Conservation (phyloP, 1,140 invertebrate species). For the Ephestia elutella region DNA sequence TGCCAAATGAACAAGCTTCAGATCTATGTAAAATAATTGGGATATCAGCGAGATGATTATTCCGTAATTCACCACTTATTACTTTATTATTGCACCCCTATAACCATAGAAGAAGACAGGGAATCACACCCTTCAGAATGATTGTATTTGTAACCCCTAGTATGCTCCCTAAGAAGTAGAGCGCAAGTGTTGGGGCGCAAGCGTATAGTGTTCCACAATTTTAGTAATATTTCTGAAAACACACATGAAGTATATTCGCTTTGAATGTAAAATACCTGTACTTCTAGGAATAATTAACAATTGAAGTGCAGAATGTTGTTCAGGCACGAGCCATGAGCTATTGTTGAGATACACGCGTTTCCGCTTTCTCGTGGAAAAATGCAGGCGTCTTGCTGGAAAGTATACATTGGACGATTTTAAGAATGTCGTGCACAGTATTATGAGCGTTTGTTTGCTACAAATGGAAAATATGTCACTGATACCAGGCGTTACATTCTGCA, state of each 20-base stretch:
- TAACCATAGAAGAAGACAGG: no score
- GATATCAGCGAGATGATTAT: no score
- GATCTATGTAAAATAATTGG: no score
- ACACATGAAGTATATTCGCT: not conserved
- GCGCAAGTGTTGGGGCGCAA: no score
- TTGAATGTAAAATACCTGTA: constrained; percentile 17
- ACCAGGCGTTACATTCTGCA: not conserved
- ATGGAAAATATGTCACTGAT: not conserved
- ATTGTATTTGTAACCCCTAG: constrained; percentile 37
- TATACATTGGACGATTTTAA: constrained; percentile 52
- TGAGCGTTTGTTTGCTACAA: not conserved
- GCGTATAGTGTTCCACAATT: no score
- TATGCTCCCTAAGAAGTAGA: no score
- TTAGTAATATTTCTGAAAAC: not conserved
- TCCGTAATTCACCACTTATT: not conserved
- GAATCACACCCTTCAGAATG: constrained; percentile 4
- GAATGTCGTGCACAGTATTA: constrained; percentile 25
- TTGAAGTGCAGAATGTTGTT: constrained; percentile 53
- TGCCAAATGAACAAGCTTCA: no score
- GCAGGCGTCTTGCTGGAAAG: constrained; percentile 65
- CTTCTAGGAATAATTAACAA: constrained; percentile 66
- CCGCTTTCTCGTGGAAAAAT: constrained; percentile 73
- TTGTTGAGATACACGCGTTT: constrained; percentile 67
- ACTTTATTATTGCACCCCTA: no score
- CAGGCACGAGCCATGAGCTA: constrained; percentile 52